Conservation (phyloP, 1,140 invertebrate genomes). For the Stenopsyche tienmushanensis region DNA sequence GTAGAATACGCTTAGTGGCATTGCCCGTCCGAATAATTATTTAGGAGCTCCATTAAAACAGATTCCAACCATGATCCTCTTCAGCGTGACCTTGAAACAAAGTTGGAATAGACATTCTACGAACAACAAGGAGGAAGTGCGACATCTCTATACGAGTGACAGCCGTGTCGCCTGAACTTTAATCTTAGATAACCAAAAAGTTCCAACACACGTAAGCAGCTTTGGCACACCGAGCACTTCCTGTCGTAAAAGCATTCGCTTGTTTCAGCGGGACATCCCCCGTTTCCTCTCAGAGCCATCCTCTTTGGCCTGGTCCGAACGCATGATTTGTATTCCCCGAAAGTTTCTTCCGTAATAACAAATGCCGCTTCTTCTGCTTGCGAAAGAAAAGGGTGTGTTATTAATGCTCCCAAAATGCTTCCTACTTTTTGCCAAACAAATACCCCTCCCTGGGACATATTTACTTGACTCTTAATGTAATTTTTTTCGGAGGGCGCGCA, state of each 20-base stretch:
- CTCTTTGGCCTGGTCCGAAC: slow-evolving; percentile 3
- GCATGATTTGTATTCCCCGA: slow-evolving; percentile 37
- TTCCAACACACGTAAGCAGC: slow-evolving; percentile 11
- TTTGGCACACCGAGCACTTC: slow-evolving; percentile 22
- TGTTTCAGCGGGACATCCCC: slow-evolving; percentile 20
- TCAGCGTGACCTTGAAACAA: too few species aligned
- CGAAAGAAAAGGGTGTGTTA: slow-evolving; percentile 15
- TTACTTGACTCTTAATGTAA: slow-evolving; percentile 23
- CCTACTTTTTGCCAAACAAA: slow-evolving; percentile 9
- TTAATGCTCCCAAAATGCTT: slow-evolving; percentile 6
- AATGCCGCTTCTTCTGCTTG: slow-evolving; percentile 29
- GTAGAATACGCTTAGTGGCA: too few species aligned
- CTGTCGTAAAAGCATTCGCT: slow-evolving; percentile 29
- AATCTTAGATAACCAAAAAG: not conserved
- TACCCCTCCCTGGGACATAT: slow-evolving; percentile 5
- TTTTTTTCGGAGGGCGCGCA: slow-evolving; percentile 16
- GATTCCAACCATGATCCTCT: too few species aligned
- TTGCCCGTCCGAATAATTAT: too few species aligned
- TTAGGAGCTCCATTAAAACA: too few species aligned
- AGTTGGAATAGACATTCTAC: too few species aligned
- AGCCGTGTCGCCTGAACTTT: not conserved
- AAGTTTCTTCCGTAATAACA: slow-evolving; percentile 32
- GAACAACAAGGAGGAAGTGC: too few species aligned
- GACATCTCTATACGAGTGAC: too few species aligned
- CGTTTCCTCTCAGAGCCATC: not conserved